A percentile compares a stretch with the other conserved stretches of the same genome.
Evolutionary conservation across 2,113 vertebrate species (phyloP).

Genomic region (Anhinga rufa): DNA sequence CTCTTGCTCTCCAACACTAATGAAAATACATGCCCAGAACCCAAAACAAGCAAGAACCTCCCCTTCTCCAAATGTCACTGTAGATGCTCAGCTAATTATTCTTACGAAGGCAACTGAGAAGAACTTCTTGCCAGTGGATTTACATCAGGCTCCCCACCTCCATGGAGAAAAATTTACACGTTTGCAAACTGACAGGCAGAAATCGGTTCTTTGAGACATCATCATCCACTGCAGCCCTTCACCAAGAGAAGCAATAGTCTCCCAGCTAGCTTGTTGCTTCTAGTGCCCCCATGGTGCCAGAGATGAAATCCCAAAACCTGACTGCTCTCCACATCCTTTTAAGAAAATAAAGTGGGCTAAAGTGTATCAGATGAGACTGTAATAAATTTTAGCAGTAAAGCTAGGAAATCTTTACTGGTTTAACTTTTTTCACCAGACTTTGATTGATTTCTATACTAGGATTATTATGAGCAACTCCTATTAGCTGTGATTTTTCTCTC

Average conservation of each 20-base stretch:
- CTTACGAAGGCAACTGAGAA: not conserved
- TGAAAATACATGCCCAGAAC: not conserved
- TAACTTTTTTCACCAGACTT: not conserved
- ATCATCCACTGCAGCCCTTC: not conserved
- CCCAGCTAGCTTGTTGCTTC: not conserved
- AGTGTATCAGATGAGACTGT: not conserved
- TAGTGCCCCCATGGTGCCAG: not conserved
- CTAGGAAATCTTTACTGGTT: not conserved
- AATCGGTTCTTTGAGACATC: not conserved
- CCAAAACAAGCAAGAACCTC: not conserved
- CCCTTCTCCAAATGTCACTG: not conserved
- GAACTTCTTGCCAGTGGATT: not conserved
- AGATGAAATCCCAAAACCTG: not conserved
- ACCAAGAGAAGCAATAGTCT: not conserved
- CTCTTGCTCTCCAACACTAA: not conserved
- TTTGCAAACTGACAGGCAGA: not conserved
- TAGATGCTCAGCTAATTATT: not conserved
- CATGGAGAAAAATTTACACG: accelerated
- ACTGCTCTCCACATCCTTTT: not conserved
- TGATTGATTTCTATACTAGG: not conserved
- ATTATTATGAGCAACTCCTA: not conserved
- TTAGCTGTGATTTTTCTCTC: not conserved
- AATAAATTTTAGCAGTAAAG: not conserved
- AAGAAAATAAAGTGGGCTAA: not conserved
- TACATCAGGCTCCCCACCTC: not conserved